phyloP scores from a whole-genome alignment of 2,113 vertebrate genomes.

The Corydoras sp. region DNA sequence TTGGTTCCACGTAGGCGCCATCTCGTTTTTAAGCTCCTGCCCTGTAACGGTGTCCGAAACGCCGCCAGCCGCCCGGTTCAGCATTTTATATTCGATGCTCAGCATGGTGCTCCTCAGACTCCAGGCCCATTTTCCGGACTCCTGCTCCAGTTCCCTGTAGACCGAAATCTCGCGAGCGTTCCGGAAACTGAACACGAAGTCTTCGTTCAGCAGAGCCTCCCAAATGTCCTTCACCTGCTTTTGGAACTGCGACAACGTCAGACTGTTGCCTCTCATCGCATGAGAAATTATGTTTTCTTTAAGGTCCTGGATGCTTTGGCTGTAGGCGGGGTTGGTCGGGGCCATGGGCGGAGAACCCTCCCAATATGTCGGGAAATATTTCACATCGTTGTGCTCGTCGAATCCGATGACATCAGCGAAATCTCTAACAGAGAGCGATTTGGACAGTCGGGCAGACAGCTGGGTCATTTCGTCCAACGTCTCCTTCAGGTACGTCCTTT shows the following conservation, averaged over 20 bases:
- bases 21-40: not conserved
- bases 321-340: constrained; percentile 45
- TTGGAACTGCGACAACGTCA: constrained; percentile 48
- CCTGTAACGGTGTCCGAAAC: not conserved
- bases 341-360: constrained; percentile 49
- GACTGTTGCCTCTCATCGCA: constrained; percentile 20
- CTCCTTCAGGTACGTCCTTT: constrained; percentile 45
- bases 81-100: constrained; percentile 49
- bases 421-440: constrained; percentile 41
- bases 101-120: constrained; percentile 50
- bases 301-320: constrained; percentile 39
- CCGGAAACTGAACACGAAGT: constrained; percentile 63
- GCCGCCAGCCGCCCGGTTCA: constrained; percentile 34
- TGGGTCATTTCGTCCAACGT: constrained; percentile 56
- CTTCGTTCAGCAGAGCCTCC: constrained; percentile 1
- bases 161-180: constrained; percentile 55
- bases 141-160: constrained; percentile 27
- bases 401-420: constrained; percentile 56
- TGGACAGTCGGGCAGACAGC: constrained; percentile 49
- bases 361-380: constrained; percentile 42
- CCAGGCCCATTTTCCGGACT: constrained; percentile 22
- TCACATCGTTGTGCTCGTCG: constrained; percentile 42
- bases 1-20: not conserved
- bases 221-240: constrained; percentile 48
- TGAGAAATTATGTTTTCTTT: constrained; percentile 24